phyloP scores from a whole-genome alignment of 2,113 vertebrate species.

The Hydrochoerus hydrochaeris region DNA sequence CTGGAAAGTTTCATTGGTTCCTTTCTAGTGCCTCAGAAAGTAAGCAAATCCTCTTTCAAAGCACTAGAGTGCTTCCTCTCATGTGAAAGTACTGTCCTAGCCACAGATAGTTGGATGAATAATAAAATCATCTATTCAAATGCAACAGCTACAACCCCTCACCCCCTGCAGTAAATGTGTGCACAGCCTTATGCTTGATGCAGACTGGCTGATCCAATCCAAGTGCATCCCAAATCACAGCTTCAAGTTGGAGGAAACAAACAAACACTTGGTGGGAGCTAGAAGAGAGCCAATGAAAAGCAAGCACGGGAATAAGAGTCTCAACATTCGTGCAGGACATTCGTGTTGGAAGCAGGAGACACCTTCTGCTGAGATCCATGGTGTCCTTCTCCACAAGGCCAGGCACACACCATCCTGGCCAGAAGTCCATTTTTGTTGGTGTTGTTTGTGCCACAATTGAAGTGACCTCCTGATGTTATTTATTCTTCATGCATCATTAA shows the following conservation, averaged over 20 bases:
- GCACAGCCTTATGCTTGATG: background rate
- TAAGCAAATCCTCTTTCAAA: background rate
- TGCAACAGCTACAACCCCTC: background rate
- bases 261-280: background rate
- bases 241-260: background rate
- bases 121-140: background rate
- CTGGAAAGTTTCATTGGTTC: background rate
- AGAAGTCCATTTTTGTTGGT: background rate
- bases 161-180: background rate
- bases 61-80: background rate
- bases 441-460: background rate
- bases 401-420: rapidly evolving
- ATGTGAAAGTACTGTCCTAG: background rate
- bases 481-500: background rate
- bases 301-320: background rate
- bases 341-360: background rate
- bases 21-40: background rate
- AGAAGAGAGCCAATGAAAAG: background rate
- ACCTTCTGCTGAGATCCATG: background rate
- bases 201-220: background rate
- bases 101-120: background rate
- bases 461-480: background rate
- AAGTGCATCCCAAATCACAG: background rate
- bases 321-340: rapidly evolving
- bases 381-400: background rate